Conservation (phyloP, 2,888 invertebrate genomes). For the Lasioglossum marginatum region DNA sequence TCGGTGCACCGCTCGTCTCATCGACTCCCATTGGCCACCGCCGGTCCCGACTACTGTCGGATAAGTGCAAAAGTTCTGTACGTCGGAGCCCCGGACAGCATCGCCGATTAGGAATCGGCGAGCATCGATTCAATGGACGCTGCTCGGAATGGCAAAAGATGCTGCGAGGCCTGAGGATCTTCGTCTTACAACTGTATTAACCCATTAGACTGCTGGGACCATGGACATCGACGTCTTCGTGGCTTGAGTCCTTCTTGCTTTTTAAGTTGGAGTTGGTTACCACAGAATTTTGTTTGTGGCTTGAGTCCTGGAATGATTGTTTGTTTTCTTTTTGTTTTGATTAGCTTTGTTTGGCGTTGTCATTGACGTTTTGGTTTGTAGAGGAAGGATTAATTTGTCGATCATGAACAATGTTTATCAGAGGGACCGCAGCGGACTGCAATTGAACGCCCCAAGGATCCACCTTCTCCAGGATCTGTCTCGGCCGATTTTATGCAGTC, state of each 20-base stretch:
- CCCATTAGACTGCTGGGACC: neutral
- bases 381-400: neutral
- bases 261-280: neutral
- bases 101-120: neutral
- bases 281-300: neutral
- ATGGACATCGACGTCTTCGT: neutral
- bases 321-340: neutral
- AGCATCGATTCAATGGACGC: conserved; percentile 6
- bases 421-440: neutral
- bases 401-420: neutral
- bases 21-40: conserved; percentile 24
- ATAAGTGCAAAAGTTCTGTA: conserved; percentile 20
- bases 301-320: neutral
- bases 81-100: conserved; percentile 11
- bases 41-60: conserved; percentile 28
- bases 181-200: conserved; percentile 6
- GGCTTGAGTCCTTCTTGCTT: neutral
- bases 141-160: neutral
- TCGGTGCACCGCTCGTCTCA: conserved; percentile 59
- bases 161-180: neutral
- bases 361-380: neutral
- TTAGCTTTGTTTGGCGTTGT: neutral
- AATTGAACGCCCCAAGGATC: conserved; percentile 24
- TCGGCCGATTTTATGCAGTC: conserved; percentile 67
- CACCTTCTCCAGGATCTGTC: conserved; percentile 21